Evolutionary conservation across 2,113 vertebrate genomes (phyloP).

Genomic region (Steatornis caripensis): DNA sequence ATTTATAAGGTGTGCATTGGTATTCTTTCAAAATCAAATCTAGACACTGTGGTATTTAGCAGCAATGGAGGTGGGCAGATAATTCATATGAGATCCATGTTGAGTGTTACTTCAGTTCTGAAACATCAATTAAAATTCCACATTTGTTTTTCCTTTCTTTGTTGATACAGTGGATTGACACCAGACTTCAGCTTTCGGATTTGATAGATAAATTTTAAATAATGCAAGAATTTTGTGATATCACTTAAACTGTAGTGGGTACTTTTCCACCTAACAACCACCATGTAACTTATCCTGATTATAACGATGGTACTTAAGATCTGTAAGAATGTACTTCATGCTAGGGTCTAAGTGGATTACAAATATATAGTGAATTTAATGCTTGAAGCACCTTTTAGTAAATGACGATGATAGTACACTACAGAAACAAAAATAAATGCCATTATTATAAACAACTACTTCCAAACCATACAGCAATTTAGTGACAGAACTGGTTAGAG

Average conservation of each 20-base stretch:
- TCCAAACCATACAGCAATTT: slow-evolving; percentile 26
- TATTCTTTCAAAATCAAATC: slow-evolving; percentile 71
- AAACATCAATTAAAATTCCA: slow-evolving; percentile 51
- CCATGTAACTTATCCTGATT: slow-evolving; percentile 8
- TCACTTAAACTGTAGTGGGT: slow-evolving; percentile 47
- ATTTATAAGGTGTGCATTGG: slow-evolving; percentile 87
- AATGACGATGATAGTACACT: neutral
- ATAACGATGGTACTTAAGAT: neutral
- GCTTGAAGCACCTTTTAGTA: neutral
- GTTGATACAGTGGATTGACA: slow-evolving; percentile 56
- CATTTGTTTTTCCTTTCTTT: slow-evolving; percentile 55
- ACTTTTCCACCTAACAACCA: slow-evolving; percentile 32
- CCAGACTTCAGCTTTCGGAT: slow-evolving; percentile 60
- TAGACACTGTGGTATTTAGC: slow-evolving; percentile 62
- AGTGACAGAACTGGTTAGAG: slow-evolving; percentile 22
- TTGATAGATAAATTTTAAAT: slow-evolving; percentile 53
- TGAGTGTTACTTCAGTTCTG: slow-evolving; percentile 56
- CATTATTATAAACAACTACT: neutral
- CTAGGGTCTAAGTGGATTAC: slow-evolving; percentile 40
- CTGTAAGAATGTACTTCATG: neutral
- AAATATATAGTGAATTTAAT: neutral
- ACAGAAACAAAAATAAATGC: neutral
- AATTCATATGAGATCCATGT: slow-evolving; percentile 58
- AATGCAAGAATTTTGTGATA: slow-evolving; percentile 31
- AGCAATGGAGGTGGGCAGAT: slow-evolving; percentile 66